phyloP scores from a whole-genome alignment of 2,113 vertebrate species.

The Nicator chloris region DNA sequence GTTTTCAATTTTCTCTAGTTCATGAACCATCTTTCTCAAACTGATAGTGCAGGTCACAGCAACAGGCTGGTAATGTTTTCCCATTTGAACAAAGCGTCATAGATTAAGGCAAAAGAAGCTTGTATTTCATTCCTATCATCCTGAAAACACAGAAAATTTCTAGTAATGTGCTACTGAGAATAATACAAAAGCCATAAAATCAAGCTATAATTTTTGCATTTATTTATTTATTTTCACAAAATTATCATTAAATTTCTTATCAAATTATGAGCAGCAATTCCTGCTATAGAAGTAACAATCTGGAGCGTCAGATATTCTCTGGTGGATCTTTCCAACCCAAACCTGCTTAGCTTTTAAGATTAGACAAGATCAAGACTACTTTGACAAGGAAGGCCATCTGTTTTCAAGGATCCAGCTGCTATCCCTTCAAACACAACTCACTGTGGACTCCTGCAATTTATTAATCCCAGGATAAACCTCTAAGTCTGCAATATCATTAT shows the following conservation, averaged over 20 bases:
- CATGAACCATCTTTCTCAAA: not conserved
- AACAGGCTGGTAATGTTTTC: not conserved
- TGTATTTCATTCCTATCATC: not conserved
- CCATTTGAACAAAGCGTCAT: not conserved
- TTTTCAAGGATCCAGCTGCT: slow-evolving; percentile 61
- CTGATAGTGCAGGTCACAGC: not conserved
- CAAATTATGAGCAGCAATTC: not conserved
- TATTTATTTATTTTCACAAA: not conserved
- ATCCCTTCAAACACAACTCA: slow-evolving; percentile 55
- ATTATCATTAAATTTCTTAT: slow-evolving; percentile 1
- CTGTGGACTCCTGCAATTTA: slow-evolving; percentile 42
- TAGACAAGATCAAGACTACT: slow-evolving; percentile 60
- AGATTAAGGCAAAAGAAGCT: not conserved
- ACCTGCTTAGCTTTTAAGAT: slow-evolving; percentile 62
- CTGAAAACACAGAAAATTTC: not conserved
- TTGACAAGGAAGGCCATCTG: slow-evolving; percentile 60
- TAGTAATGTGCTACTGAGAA: not conserved
- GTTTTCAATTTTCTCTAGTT: not conserved
- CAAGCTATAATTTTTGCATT: not conserved
- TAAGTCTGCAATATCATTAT: slow-evolving; percentile 57
- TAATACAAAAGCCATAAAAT: not conserved
- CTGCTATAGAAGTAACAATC: not conserved
- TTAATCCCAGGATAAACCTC: slow-evolving; percentile 61
- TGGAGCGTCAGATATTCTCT: slow-evolving; percentile 6
- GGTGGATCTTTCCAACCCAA: slow-evolving; percentile 30